Base-by-base conservation (phyloP, 2,797 vertebrate genomes). In the Arctocebus calabarensis region DNA sequence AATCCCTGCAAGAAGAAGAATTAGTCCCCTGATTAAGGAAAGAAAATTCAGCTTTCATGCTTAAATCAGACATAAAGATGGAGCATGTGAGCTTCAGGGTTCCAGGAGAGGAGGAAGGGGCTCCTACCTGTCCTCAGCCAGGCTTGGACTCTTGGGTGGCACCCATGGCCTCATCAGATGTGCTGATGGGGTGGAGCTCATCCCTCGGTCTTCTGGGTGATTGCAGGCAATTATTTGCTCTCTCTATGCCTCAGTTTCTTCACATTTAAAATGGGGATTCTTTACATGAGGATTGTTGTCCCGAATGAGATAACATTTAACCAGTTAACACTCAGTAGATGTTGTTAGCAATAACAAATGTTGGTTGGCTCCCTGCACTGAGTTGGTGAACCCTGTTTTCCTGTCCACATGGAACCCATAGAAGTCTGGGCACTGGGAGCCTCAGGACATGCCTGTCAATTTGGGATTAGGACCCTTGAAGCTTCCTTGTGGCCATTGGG, bases 1-100 rank as follows among this genome's bases (percentile, higher is more conserved):
- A 93, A 57, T 52, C 45, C 64, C 37, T 37, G 64, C 57, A 90
- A 70, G 64, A 68, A 48, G 64, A 93, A 48, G 81, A 77, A 22
- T n/a, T 43, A 14, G 84, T 81, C 29, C 7, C 37, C 59, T 40
- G 37, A 91, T 61, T 66, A 84, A 70, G 84, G 84, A 96, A 91
- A 77, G 59, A 74, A 88, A 84, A 77, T 43, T 89, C 37, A 3
- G 25, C 29, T 73, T 73, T n/a, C 17, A 34, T n/a, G 73, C 79
- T 27, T 40, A 61, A 86, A 78, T 62, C 17, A 27, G 64, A 34
- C 66, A 84, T 11, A 61, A 55, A 2, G 45, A 52, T 9, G 20
- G 19, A 78, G 37, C 1, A 16, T 16, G 2, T 25, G 70, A 62
- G 55, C 34, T 27, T 32, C 6, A 11, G 86, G 45, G 14, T n/a